These are phyloP conservation scores for Trogon melanurus DNA, from an alignment of 2,113 vertebrate species.

Conservation along the genomic window DNA sequence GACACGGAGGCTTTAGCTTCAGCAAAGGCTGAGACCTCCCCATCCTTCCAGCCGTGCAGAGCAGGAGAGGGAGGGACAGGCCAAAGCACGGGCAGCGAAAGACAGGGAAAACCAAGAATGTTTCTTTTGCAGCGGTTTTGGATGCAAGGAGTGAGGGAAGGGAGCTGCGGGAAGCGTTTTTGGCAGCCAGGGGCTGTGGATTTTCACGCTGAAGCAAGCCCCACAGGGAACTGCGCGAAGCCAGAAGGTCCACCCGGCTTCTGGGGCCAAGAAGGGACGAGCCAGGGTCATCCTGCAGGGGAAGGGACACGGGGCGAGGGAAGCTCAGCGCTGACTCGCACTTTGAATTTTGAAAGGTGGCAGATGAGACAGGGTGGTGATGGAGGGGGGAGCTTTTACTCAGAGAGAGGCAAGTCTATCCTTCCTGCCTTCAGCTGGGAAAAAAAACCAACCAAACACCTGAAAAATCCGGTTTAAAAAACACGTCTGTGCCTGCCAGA, in stretches of 20 bases:
- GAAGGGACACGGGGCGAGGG: not conserved
- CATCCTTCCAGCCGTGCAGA: not conserved
- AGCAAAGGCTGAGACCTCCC: not conserved
- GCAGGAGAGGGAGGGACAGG: not conserved
- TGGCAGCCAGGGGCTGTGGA: not conserved
- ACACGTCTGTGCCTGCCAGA: not conserved
- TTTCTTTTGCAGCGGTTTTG: not conserved
- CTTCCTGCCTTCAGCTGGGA: not conserved
- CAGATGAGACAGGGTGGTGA: not conserved
- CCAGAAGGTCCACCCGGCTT: not conserved
- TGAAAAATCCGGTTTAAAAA: not conserved
- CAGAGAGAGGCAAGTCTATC: not conserved
- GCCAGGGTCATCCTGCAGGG: not conserved
- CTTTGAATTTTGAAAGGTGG: not conserved
- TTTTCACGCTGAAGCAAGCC: not conserved
- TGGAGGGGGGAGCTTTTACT: not conserved
- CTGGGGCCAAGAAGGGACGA: not conserved
- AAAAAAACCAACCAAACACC: not conserved
- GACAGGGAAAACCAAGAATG: not conserved
- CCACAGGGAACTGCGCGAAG: rapidly evolving
- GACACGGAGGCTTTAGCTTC: not conserved
- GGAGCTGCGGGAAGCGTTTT: not conserved
- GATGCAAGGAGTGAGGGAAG: not conserved
- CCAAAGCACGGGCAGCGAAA: not conserved
- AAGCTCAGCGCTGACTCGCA: rapidly evolving